Evolutionary conservation across 2,888 invertebrate species (phyloP).

Genomic region (Flabesymbios commensalis): DNA sequence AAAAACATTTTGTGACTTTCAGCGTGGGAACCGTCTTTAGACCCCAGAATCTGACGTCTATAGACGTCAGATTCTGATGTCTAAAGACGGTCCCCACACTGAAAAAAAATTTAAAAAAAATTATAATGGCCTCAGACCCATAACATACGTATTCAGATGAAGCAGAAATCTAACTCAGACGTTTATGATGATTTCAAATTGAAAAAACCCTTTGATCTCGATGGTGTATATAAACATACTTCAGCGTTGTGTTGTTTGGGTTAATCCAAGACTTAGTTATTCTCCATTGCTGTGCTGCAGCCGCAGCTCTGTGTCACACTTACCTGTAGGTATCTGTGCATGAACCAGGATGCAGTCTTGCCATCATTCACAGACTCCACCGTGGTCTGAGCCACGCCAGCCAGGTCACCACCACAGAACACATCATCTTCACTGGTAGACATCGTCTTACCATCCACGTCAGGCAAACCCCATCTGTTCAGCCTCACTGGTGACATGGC

Average conservation of each 20-base stretch:
- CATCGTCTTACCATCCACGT: conserved; percentile 78
- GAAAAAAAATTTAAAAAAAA: too few relatives aligned
- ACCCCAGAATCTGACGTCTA: too few relatives aligned
- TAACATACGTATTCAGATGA: too few relatives aligned
- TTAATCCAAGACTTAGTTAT: not conserved
- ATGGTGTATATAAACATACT: too few relatives aligned
- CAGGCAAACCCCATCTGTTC: conserved; percentile 79
- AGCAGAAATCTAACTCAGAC: too few relatives aligned
- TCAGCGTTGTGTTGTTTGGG: too few relatives aligned
- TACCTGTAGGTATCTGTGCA: conserved; percentile 89
- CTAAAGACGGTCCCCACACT: too few relatives aligned
- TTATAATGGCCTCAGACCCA: too few relatives aligned
- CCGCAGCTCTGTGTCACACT: not conserved
- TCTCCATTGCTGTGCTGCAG: not conserved
- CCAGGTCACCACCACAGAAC: conserved; percentile 93
- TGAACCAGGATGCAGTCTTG: conserved; percentile 93
- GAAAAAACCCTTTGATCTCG: too few relatives aligned
- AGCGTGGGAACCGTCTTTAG: too few relatives aligned
- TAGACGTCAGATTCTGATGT: too few relatives aligned
- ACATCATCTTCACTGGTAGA: conserved; percentile 77
- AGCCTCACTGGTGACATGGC: conserved; percentile 81
- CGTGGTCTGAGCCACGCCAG: conserved; percentile 93
- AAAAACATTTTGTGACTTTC: not conserved
- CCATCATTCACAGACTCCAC: conserved; percentile 99
- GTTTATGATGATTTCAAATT: too few relatives aligned